Conservation (phyloP, 2,888 invertebrate genomes). For the Cryptosula pallasiana region DNA sequence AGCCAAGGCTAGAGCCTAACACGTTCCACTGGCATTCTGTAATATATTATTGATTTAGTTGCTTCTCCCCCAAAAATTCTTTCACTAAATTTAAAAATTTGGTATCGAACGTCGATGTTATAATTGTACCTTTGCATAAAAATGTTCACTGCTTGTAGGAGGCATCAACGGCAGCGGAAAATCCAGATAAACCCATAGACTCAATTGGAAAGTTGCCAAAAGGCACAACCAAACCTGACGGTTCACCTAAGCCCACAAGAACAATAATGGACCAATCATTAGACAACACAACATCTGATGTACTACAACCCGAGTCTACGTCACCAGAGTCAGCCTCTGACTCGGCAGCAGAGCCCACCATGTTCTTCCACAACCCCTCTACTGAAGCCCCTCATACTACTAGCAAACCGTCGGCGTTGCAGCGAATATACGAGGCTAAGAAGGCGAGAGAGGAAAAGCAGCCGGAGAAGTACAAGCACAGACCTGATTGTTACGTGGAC, state of each 20-base stretch:
- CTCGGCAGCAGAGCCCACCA: not conserved
- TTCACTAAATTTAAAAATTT: too few species aligned
- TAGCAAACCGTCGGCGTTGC: slow-evolving; percentile 17
- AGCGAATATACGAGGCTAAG: slow-evolving; percentile 3
- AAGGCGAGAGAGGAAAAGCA: slow-evolving; percentile 9
- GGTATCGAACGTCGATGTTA: too few species aligned
- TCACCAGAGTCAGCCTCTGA: not conserved
- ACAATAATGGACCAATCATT: slow-evolving; percentile 15
- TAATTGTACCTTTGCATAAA: too few species aligned
- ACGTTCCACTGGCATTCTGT: too few species aligned
- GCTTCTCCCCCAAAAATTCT: too few species aligned
- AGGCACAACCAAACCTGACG: too few species aligned
- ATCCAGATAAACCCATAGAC: too few species aligned
- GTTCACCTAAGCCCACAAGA: not conserved
- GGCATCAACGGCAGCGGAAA: too few species aligned
- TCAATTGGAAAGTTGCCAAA: too few species aligned
- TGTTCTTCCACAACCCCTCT: not conserved
- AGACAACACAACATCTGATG: not conserved
- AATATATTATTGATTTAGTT: too few species aligned
- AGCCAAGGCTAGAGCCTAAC: too few species aligned
- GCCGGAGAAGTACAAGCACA: slow-evolving; percentile 16
- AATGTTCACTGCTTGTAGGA: too few species aligned
- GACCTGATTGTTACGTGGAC: slow-evolving; percentile 17
- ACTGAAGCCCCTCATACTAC: not conserved
- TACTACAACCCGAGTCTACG: not conserved